Evolutionary conservation across 2,888 invertebrate genomes (phyloP).

Genomic region (Dolichopus griseipennis): DNA sequence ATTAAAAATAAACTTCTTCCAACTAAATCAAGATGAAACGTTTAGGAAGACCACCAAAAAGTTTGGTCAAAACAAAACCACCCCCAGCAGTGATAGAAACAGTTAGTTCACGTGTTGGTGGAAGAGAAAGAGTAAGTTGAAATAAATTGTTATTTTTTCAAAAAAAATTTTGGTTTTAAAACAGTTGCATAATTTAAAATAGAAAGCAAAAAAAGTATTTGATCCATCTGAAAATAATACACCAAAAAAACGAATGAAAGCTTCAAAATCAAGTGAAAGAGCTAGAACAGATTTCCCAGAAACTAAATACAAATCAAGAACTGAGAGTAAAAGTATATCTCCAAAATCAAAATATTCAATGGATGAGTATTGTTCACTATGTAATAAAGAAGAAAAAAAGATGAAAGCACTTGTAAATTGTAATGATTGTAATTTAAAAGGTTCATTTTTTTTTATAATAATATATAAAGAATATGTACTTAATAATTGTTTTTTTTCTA

Average conservation of each 20-base stretch:
- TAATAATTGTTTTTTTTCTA: slow-evolving; percentile 34
- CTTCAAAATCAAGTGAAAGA: not conserved
- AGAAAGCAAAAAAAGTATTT: slow-evolving; percentile 77
- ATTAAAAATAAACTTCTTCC: too few relatives aligned
- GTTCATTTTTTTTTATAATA: not conserved
- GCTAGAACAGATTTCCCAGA: not conserved
- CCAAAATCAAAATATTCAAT: not conserved
- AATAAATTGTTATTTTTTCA: not conserved
- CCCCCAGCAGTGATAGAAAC: not conserved
- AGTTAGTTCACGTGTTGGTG: slow-evolving; percentile 1
- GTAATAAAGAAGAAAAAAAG: slow-evolving; percentile 17
- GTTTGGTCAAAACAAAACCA: not conserved
- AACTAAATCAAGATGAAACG: not conserved
- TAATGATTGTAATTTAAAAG: slow-evolving; percentile 17
- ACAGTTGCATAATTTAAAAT: slow-evolving; percentile 8
- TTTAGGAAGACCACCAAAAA: slow-evolving; percentile 8
- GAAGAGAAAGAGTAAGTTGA: not conserved
- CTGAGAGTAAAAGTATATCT: not conserved
- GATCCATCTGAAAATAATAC: slow-evolving; percentile 77
- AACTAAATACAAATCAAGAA: not conserved
- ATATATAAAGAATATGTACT: not conserved
- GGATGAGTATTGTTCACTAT: slow-evolving; percentile 19
- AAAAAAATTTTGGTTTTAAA: too few relatives aligned
- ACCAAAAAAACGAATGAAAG: slow-evolving; percentile 39
- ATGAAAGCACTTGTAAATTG: slow-evolving; percentile 9